Evolutionary conservation across 1,140 invertebrate genomes (phyloP).

Genomic region (Coboldia fuscipes): DNA sequence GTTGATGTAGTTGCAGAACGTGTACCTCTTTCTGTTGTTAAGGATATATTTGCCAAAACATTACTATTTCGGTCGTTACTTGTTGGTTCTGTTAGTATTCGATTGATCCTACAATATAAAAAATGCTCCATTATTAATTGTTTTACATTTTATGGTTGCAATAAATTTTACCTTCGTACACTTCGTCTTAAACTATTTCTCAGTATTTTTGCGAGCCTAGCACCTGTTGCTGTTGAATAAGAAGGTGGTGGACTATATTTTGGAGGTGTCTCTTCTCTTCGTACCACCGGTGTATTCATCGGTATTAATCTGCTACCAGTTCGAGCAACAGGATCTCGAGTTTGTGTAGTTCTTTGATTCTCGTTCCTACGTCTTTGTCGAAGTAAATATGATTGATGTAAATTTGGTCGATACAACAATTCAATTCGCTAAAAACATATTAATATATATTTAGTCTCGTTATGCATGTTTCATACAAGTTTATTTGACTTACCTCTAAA

Average conservation of each 20-base stretch:
- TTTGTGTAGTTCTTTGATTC: background rate
- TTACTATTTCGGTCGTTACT: too few relatives aligned
- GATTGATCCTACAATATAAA: too few relatives aligned
- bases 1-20: too few relatives aligned
- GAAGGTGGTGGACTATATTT: conserved; percentile 85
- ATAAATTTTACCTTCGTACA: conserved; percentile 31
- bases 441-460: background rate
- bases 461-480: background rate
- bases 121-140: too few relatives aligned
- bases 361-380: conserved; percentile 1
- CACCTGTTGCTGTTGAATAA: conserved; percentile 75
- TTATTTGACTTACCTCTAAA: conserved; percentile 44
- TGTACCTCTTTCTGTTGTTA: too few relatives aligned
- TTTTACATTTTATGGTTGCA: too few relatives aligned
- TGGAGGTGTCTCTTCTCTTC: conserved; percentile 60
- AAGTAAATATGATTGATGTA: conserved; percentile 1
- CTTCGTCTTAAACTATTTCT: conserved; percentile 60
- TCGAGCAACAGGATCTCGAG: background rate
- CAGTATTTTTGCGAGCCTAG: conserved; percentile 53
- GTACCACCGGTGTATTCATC: background rate
- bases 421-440: conserved; percentile 35
- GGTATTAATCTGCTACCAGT: conserved; percentile 24
- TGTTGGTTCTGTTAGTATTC: too few relatives aligned
- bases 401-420: conserved; percentile 12
- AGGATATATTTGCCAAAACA: too few relatives aligned